Percentiles rank a stretch among this genome's conserved stretches.
These are phyloP conservation scores for Diadumene lineata DNA, from an alignment of 92 coral and sea anemone genomes.

Conservation along the genomic window DNA sequence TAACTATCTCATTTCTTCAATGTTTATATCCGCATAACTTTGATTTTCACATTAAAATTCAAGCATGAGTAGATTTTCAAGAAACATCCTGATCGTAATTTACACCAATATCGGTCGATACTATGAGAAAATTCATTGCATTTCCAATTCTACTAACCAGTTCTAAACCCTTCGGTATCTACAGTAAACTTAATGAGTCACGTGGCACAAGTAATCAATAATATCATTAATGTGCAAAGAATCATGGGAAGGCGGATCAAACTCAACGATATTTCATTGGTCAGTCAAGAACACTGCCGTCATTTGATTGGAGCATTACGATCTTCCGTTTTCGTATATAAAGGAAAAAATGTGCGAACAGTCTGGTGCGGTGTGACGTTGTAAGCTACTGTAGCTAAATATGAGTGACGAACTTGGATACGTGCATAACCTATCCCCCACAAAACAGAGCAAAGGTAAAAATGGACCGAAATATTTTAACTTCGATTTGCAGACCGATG, in stretches of 20 bases:
- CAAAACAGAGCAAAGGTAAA: background rate
- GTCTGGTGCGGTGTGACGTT: too few relatives aligned
- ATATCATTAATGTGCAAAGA: background rate
- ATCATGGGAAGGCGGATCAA: constrained; percentile 1
- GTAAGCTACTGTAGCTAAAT: too few relatives aligned
- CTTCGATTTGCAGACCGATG: constrained; percentile 5
- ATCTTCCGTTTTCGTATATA: background rate
- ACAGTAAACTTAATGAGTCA: background rate
- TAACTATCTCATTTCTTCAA: too few relatives aligned
- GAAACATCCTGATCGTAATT: too few relatives aligned
- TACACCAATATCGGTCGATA: too few relatives aligned
- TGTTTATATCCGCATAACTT: too few relatives aligned
- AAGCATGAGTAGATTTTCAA: too few relatives aligned
- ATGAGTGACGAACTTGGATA: background rate
- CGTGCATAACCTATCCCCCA: constrained; percentile 11
- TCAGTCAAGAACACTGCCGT: background rate
- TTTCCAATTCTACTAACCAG: too few relatives aligned
- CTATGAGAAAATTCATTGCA: too few relatives aligned
- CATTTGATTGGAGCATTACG: background rate
- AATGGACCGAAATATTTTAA: constrained; percentile 14
- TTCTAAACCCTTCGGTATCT: too few relatives aligned
- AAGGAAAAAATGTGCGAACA: too few relatives aligned
- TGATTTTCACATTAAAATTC: too few relatives aligned
- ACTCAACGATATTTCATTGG: background rate
- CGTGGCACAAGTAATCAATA: background rate